phyloP scores from a whole-genome alignment of 2,113 vertebrate genomes.

The Ploceus nigricollis region DNA sequence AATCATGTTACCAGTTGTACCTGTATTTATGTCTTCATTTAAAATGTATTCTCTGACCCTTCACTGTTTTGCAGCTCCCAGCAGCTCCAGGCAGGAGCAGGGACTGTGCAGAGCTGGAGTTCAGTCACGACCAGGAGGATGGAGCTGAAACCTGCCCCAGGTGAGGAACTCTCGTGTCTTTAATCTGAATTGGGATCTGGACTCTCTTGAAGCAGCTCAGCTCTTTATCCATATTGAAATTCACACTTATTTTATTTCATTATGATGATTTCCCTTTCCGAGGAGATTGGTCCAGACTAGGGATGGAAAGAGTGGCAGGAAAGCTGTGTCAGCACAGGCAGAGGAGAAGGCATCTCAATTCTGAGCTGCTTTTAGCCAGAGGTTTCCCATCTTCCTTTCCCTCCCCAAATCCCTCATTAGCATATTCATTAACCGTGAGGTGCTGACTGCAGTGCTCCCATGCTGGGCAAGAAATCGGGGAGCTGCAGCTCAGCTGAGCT shows the following conservation, averaged over 20 bases:
- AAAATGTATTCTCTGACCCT: neutral
- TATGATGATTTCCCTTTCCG: fast-evolving
- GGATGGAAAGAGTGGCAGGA: neutral
- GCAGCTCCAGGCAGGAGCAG: neutral
- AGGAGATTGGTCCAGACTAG: neutral
- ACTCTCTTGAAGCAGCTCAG: neutral
- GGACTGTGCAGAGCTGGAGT: neutral
- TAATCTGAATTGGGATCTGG: neutral
- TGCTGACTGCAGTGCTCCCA: neutral
- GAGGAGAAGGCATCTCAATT: neutral
- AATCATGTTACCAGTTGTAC: neutral
- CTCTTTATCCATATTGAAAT: neutral
- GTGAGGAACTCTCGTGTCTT: fast-evolving
- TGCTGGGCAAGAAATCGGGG: neutral
- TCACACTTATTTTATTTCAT: neutral
- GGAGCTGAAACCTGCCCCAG: neutral
- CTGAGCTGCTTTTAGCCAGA: neutral
- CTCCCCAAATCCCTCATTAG: neutral
- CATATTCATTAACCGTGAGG: neutral
- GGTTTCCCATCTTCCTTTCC: neutral
- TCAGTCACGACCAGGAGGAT: neutral
- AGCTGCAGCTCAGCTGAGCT: neutral
- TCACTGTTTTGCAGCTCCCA: neutral
- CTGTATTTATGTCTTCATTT: neutral
- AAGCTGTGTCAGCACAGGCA: neutral